Evolutionary conservation across 1,140 invertebrate species (phyloP).

Genomic region (Cydia amplana): DNA sequence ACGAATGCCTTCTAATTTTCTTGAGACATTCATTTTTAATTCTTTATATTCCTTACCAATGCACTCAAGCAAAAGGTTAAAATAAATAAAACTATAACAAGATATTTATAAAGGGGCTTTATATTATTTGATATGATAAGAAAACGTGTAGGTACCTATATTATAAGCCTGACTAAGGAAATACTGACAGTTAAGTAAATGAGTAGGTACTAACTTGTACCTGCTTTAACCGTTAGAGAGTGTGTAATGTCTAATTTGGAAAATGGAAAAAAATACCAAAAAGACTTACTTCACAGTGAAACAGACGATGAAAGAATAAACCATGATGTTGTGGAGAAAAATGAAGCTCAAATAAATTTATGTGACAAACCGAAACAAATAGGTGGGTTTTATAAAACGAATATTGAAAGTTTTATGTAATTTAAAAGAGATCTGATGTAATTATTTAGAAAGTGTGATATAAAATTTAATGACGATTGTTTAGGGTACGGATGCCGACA

Average conservation of each 20-base stretch:
- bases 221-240: not conserved
- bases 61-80: not conserved
- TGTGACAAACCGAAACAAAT: not conserved
- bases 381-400: constrained; percentile 9
- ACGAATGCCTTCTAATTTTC: not conserved
- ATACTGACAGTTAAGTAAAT: not conserved
- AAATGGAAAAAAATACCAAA: not conserved
- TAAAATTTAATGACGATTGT: not conserved
- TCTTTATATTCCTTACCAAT: not conserved
- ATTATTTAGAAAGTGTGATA: not conserved
- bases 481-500: not conserved
- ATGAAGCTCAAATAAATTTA: not conserved
- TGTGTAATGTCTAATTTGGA: not conserved
- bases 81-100: not conserved
- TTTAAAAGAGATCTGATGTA: not conserved
- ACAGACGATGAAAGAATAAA: not conserved
- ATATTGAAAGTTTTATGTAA: not conserved
- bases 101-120: not conserved
- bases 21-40: not conserved
- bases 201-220: not conserved
- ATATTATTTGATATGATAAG: not conserved
- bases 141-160: not conserved
- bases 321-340: not conserved
- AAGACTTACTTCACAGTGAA: not conserved
- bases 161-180: not conserved